Base-by-base conservation (phyloP, 2,113 vertebrate species). In the Isichthys henryi region DNA sequence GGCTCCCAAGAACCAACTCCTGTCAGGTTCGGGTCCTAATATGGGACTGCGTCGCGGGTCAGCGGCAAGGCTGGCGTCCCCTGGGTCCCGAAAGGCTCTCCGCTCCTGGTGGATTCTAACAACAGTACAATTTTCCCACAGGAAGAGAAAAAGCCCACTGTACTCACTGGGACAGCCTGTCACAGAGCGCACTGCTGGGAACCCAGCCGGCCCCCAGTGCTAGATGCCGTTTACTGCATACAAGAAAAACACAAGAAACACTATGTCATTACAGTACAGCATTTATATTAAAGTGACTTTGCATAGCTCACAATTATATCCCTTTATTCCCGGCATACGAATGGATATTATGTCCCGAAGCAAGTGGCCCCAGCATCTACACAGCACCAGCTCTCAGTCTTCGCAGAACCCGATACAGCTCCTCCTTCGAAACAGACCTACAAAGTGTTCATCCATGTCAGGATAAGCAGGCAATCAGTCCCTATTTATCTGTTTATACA, bases 51-150 rank as follows among this genome's bases (percentile, higher is more conserved):
- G 93, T 93, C 93, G 92, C 91, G 92, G 93, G 94, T 94, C 96
- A 96, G 95, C 95, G 95, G 95, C 95, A 97, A 96, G 93, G 92
- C 92, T 91, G 92, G 62, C 94, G 93, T 96, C 96, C 96, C 96
- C 94, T 92, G 93, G 94, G 95, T 94, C 92, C n/a, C 93, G 5
- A 91, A 62, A 92, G 94, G 95, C 92, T 94, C 93, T 94, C 94
- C 91, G 45, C 93, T 77, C 94, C 46, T 10, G 52, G 83, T 84
- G 56, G 89, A 93, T 95, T 95, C 96, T 94, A 96, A 97, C 96
- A 96, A 96, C 94, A 95, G 95, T 89, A 92, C 90, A 92, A 96
- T 95, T 96, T 98, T 97, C 97, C 97, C 97, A 97, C 96, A 97
- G 96, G 95, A 97, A 97, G 94, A 88, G 56, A 50, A 48, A 93